Evolutionary conservation across 2,113 vertebrate genomes (phyloP).

Genomic region (Sinocyclocheilus anophthalmus): DNA sequence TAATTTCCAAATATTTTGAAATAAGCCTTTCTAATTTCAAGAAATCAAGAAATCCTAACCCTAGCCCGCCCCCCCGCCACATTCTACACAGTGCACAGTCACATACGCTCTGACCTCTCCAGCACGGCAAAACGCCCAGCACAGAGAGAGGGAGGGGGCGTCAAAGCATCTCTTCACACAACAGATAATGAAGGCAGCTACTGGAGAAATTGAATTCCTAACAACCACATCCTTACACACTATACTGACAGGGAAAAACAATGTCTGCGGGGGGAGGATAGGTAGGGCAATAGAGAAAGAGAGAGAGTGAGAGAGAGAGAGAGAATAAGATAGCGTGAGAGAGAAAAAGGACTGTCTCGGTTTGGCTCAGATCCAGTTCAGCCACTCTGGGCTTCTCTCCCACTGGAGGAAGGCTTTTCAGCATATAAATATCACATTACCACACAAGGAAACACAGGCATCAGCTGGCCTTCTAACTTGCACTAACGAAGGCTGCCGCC

Average conservation of each 20-base stretch:
- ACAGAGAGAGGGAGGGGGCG: conserved; percentile 56
- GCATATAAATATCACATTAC: conserved; percentile 83
- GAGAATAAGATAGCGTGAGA: conserved; percentile 35
- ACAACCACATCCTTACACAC: conserved; percentile 53
- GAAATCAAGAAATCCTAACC: too few relatives aligned
- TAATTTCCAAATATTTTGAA: too few relatives aligned
- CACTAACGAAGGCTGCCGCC: conserved; percentile 71
- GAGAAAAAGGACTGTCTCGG: conserved; percentile 62
- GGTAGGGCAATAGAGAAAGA: conserved; percentile 10
- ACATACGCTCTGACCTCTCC: conserved; percentile 78
- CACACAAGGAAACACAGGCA: conserved; percentile 77
- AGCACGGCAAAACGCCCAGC: conserved; percentile 72
- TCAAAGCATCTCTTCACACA: conserved; percentile 44
- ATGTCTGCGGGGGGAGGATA: conserved; percentile 54
- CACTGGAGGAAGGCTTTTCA: conserved; percentile 72
- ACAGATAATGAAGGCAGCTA: conserved; percentile 61
- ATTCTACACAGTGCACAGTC: conserved; percentile 75
- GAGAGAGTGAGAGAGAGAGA: conserved; percentile 25
- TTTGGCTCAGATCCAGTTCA: conserved; percentile 73
- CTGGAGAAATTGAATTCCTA: conserved; percentile 60
- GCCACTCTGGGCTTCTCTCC: conserved; percentile 61
- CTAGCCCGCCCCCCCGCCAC: conserved; percentile 51
- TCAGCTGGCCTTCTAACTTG: conserved; percentile 68
- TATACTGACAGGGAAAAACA: conserved; percentile 67
- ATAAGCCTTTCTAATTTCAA: too few relatives aligned